Percentiles rank a stretch among this genome's conserved stretches.
Evolutionary conservation across 1,140 invertebrate species (phyloP).

Genomic region (Hyles euphorbiae): DNA sequence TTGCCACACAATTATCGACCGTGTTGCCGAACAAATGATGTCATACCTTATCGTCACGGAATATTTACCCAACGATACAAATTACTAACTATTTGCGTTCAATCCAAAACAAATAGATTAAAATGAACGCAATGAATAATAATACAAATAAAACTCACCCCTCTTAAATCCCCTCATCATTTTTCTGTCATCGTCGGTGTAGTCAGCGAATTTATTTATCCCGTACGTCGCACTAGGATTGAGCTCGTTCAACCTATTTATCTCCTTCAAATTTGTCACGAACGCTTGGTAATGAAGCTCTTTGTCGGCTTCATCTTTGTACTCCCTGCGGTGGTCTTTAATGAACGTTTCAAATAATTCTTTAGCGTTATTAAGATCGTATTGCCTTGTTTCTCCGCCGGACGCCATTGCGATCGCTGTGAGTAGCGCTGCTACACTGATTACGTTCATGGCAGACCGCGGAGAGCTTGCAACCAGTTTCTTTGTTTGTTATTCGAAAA

Average conservation of each 20-base stretch:
- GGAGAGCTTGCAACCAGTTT: background rate
- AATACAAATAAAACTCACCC: background rate
- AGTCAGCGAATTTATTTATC: slow-evolving; percentile 52
- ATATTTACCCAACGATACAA: no score
- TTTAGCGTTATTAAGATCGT: slow-evolving; percentile 34
- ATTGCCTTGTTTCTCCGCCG: slow-evolving; percentile 21
- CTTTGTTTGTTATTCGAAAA: background rate
- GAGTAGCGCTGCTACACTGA: slow-evolving; percentile 19
- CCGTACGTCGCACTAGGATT: slow-evolving; percentile 23
- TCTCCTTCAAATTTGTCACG: slow-evolving; percentile 30
- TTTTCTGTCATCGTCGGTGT: slow-evolving; percentile 37
- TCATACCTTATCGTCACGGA: no score
- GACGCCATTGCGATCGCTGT: slow-evolving; percentile 22
- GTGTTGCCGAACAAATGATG: no score
- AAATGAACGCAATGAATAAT: no score
- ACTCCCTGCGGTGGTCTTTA: slow-evolving; percentile 34
- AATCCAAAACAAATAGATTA: no score
- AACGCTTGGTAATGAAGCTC: slow-evolving; percentile 37
- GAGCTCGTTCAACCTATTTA: slow-evolving; percentile 36
- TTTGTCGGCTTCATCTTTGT: slow-evolving; percentile 42
- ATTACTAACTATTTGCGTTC: no score
- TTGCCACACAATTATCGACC: no score
- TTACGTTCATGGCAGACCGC: slow-evolving; percentile 9
- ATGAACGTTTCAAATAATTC: slow-evolving; percentile 42
- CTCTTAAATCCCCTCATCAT: background rate